Evolutionary conservation across 2,113 vertebrate species (phyloP).

Genomic region (Ameiurus melas): DNA sequence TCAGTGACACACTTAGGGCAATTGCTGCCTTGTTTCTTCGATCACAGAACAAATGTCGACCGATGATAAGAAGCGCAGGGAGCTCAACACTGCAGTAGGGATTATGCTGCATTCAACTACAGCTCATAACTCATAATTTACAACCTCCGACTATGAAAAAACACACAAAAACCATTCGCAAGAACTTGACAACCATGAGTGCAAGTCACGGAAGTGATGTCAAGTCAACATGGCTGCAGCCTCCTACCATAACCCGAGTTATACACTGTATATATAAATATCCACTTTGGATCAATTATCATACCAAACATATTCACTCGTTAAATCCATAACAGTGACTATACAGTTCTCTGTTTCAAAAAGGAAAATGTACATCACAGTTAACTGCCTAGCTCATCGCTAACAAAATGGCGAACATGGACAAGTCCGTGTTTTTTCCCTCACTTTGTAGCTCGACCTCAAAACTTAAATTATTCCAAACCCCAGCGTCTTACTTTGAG

Average conservation of each 20-base stretch:
- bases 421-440: neutral
- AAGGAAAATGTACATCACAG: neutral
- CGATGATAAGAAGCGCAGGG: conserved; percentile 14
- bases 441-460: neutral
- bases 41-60: conserved; percentile 44
- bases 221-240: neutral
- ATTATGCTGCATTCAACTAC: neutral
- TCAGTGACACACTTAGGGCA: conserved; percentile 49
- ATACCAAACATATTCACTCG: no score
- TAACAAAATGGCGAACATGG: neutral
- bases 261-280: neutral
- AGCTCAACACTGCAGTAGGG: conserved; percentile 19
- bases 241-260: neutral
- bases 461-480: neutral
- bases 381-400: neutral
- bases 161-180: neutral
- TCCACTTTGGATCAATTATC: neutral
- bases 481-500: neutral
- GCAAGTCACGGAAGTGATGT: neutral
- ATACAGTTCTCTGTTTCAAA: no score
- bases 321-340: no score
- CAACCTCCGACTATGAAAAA: neutral
- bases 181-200: neutral
- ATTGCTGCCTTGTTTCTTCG: conserved; percentile 51
- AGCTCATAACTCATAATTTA: neutral